These are phyloP conservation scores for Aphrophora alni DNA, from an alignment of 2,888 invertebrate genomes.

Conservation along the genomic window DNA sequence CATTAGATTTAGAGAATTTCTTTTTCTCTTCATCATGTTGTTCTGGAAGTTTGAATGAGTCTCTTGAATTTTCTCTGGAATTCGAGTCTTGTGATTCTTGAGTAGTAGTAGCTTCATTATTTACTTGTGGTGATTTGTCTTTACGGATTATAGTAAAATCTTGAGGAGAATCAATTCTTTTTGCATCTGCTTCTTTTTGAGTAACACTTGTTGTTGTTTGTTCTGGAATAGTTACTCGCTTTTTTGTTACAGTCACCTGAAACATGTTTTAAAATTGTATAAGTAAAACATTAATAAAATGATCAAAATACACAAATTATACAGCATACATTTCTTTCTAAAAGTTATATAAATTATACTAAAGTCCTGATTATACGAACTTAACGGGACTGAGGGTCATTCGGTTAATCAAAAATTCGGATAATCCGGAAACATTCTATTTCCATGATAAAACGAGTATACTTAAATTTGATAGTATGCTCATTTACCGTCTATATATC, in stretches of 20 bases:
- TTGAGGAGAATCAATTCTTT: neutral
- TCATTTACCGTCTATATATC: no score
- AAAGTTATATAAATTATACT: no score
- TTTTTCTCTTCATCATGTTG: neutral
- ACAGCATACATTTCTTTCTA: no score
- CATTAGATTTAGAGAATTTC: neutral
- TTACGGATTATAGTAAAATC: neutral
- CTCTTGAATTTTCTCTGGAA: neutral
- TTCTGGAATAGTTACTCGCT: constrained; percentile 16
- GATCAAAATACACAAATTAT: no score
- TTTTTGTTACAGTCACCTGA: constrained; percentile 40
- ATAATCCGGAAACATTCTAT: no score
- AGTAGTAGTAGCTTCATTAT: neutral
- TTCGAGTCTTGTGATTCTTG: neutral
- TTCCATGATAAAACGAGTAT: no score
- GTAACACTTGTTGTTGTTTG: constrained; percentile 16
- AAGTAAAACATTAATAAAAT: no score
- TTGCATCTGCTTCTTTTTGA: constrained; percentile 20
- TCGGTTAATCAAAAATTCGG: no score
- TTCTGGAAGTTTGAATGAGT: neutral
- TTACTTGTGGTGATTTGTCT: neutral
- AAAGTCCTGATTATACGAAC: no score
- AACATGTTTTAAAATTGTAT: neutral
- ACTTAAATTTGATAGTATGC: no score
- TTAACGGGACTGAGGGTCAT: no score